Evolutionary conservation across 2,888 invertebrate species (phyloP).

Genomic region (Cynaeus angustus): DNA sequence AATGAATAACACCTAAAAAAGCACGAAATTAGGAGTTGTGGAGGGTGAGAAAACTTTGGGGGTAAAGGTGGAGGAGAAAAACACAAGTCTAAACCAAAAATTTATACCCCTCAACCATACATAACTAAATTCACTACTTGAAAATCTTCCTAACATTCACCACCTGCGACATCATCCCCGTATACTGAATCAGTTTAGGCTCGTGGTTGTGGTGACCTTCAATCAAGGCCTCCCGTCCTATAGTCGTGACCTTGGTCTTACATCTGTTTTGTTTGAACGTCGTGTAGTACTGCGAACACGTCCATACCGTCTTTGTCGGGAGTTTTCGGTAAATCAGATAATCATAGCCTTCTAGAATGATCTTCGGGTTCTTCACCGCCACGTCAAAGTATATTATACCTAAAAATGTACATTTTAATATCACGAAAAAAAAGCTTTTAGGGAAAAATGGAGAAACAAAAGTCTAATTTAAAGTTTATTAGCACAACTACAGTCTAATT

Average conservation of each 20-base stretch:
- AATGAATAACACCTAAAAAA: constrained; percentile 57
- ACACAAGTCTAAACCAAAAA: not conserved
- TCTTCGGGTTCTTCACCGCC: constrained; percentile 59
- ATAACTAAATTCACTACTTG: not conserved
- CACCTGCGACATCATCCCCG: constrained; percentile 27
- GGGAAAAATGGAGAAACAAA: not conserved
- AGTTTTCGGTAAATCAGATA: constrained; percentile 50
- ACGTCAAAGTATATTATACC: constrained; percentile 57
- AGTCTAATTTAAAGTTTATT: not conserved
- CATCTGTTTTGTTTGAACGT: constrained; percentile 31
- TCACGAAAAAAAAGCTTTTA: not conserved
- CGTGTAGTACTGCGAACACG: constrained; percentile 35
- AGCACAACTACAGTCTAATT: constrained; percentile 48
- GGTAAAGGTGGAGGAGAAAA: not conserved
- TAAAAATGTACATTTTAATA: constrained; percentile 48
- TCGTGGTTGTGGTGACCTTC: constrained; percentile 47
- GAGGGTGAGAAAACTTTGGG: too few species aligned
- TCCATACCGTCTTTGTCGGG: constrained; percentile 44
- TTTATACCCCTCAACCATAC: too few species aligned
- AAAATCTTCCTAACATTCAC: not conserved
- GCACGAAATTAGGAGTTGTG: not conserved
- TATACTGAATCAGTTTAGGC: constrained; percentile 32
- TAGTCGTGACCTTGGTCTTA: constrained; percentile 53
- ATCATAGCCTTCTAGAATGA: constrained; percentile 59
- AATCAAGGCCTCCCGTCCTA: constrained; percentile 50